Evolutionary conservation across 2,888 invertebrate species (phyloP), one percentile per base, ranked within the genome.

Genomic region (Serrognathus titanus): DNA sequence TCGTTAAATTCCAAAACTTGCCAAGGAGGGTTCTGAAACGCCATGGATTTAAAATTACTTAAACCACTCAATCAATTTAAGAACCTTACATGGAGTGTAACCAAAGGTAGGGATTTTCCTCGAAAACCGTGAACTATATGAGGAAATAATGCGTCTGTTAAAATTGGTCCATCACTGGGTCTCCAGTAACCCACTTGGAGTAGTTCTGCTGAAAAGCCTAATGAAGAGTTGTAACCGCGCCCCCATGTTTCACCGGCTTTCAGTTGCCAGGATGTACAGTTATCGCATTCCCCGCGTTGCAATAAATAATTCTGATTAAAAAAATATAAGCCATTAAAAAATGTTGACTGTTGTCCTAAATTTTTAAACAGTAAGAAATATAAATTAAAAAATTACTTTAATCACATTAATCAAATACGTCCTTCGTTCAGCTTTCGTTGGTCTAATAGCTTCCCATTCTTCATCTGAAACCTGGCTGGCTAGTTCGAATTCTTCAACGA

Each of bases 1-100:
- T 81, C 81, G 64, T 87, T 85, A 0, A 78, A 75, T 48, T 80
- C 80, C 1, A 92, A 72, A 37, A 89, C 87, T 70, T 92, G 90
- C 93, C 94, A 94, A 0, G 94, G 94, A 0, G 94, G 93, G 77
- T 90, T 91, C 94, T 94, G 72, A 63, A 82, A 75, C 43, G 9
- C 3, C 12, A 6, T 7, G 24, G 24, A 31, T 31, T 31, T 1
- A 31, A 31, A 31, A 31, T 31, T 31, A 31, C 3, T 31, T 31
- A 31, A 31, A 6, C 24, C 24, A 6, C 16, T 1, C 16, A 16
- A 16, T 16, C 16, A 31, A 6, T 6, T 31, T 7, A 11, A 20
- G 13, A 45, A 58, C 73, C 84, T 82, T 78, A 93, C 94, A 75
- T 94, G 88, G 71, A 87, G 88, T 0, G 91, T 87, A 1, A 89